Base-by-base conservation (phyloP, 2,113 vertebrate species). In the Strix uralensis region DNA sequence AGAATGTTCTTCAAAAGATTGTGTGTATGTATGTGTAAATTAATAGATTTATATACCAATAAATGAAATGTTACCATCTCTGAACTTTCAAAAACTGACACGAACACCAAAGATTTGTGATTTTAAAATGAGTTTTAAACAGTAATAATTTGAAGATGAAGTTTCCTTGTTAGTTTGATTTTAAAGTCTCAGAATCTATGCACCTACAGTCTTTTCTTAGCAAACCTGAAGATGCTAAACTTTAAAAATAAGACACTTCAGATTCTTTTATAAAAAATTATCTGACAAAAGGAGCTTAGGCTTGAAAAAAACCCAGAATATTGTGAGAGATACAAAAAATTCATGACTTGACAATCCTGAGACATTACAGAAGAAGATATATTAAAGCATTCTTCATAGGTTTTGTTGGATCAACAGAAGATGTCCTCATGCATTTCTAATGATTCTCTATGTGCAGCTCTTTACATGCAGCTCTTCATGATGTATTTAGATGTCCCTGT, bases 351-450 rank as follows among this genome's bases (percentile, higher is more conserved):
- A 71, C 32, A 71, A 81, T 71, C 38, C 30, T 36, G 47, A 75
- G 81, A 93, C 63, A 49, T 63, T 88, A 55, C 4, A n/a, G 29
- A 54, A 81, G 32, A 62, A 22, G 22, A 27, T 49, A 34, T 62
- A 66, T 77, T 54, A 91, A 88, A 66, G 12, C 29, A 73, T 61
- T 92, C 27, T 86, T 88, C 25, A 67, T 13, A 58, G 27, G 10
- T 74, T 96, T 94, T 91, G 10, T 81, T 94, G 80, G 51, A 84
- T 81, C 46, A 92, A 92, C 59, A 86, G 66, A 90, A 85, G 42
- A 89, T 42, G n/a, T 88, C 61, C 25, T 91, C 42, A 83, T 90
- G 21, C 49, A 88, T 75, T 90, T 88, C 63, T 80, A 88, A 74
- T 4, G 4, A 75, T 66, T 55, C 10, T 70, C 20, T 73, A 30